These are phyloP conservation scores for Notoglanidium macrostoma DNA, from an alignment of 2,797 vertebrate genomes.

Conservation along the genomic window DNA sequence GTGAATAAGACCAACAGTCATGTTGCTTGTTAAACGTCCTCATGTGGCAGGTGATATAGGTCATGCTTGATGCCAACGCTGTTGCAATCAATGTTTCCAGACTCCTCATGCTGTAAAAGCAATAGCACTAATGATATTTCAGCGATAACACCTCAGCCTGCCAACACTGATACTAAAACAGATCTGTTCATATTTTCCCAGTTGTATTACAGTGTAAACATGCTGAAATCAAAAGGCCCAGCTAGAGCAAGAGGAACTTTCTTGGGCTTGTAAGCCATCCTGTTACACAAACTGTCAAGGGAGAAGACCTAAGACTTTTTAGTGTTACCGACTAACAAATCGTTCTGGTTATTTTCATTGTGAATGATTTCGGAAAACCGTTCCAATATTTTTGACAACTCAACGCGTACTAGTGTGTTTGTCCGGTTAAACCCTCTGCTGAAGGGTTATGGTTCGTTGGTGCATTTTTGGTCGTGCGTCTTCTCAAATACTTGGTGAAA, in stretches of 20 bases:
- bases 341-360: too few species aligned
- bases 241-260: not conserved
- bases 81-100: not conserved
- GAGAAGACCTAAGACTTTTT: not conserved
- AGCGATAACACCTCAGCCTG: not conserved
- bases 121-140: not conserved
- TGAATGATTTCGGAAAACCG: not conserved
- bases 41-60: not conserved
- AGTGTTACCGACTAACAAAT: not conserved
- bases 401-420: not conserved
- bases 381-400: not conserved
- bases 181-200: not conserved
- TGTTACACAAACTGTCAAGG: not conserved
- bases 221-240: not conserved
- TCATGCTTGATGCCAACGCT: not conserved
- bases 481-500: not conserved
- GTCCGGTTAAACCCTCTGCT: not conserved
- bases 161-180: not conserved
- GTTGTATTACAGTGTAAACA: not conserved
- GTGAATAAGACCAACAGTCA: not conserved
- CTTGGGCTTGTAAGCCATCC: not conserved
- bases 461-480: not conserved
- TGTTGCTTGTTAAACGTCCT: not conserved
- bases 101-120: not conserved
- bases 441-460: not conserved